A percentile compares a stretch with the other conserved stretches of the same genome.
Evolutionary conservation across 2,888 invertebrate species (phyloP).

Genomic region (Brenthis ino): DNA sequence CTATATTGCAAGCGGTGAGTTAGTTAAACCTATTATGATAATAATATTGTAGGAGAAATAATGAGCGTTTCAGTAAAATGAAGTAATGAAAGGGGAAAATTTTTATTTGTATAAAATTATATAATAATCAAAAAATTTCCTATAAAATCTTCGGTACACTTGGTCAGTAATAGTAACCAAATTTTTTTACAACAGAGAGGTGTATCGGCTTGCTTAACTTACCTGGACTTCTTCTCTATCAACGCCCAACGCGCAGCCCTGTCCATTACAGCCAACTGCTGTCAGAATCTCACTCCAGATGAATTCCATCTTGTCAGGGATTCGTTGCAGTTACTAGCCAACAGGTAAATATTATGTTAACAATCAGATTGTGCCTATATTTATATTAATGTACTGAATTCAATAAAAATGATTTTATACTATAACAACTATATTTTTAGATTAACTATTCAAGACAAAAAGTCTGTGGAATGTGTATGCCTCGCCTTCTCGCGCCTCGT

Average conservation of each 20-base stretch:
- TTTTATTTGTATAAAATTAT: no score
- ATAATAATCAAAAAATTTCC: no score
- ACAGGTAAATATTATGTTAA: slow-evolving; percentile 54
- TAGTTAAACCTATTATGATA: neutral
- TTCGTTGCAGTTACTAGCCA: slow-evolving; percentile 92
- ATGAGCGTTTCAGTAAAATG: neutral
- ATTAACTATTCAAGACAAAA: slow-evolving; percentile 95
- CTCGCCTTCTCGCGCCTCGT: slow-evolving; percentile 97
- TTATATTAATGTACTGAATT: neutral
- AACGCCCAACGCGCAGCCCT: slow-evolving; percentile 98
- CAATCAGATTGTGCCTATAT: no score
- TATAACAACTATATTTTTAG: slow-evolving; percentile 57
- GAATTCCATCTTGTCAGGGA: slow-evolving; percentile 97
- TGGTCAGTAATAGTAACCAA: neutral
- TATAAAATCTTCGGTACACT: no score
- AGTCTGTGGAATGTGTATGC: slow-evolving; percentile 98
- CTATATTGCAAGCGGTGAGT: slow-evolving; percentile 94
- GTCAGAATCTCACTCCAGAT: slow-evolving; percentile 94
- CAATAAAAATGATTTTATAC: neutral
- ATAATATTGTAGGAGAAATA: neutral
- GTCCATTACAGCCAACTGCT: slow-evolving; percentile 98
- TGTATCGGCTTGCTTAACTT: slow-evolving; percentile 97
- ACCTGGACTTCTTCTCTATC: slow-evolving; percentile 99
- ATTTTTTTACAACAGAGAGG: slow-evolving; percentile 86
- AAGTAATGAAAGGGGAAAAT: no score